phyloP scores from a whole-genome alignment of 2,113 vertebrate species.

The Oplegnathus fasciatus region DNA sequence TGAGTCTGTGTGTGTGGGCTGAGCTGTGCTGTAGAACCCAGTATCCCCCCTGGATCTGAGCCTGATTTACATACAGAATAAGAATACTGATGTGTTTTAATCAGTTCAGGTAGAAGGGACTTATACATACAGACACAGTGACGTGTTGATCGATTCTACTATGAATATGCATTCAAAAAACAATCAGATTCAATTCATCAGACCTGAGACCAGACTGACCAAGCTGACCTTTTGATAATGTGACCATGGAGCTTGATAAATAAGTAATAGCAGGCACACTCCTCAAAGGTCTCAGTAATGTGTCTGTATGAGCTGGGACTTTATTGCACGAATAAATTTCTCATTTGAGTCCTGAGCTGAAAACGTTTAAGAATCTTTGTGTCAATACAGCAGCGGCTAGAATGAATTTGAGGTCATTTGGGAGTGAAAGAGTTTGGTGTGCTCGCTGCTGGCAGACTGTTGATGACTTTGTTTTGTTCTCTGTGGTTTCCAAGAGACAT shows the following conservation, averaged over 20 bases:
- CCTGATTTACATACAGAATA: conserved; percentile 13
- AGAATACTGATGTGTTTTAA: conserved; percentile 16
- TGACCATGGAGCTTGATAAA: conserved; percentile 18
- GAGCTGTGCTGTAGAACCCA: background rate
- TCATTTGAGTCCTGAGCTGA: conserved; percentile 41
- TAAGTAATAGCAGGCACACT: conserved; percentile 2
- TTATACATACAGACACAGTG: background rate
- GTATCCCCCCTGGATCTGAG: background rate
- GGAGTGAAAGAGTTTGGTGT: conserved; percentile 46
- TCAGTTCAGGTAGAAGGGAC: background rate
- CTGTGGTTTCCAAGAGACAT: conserved; percentile 60
- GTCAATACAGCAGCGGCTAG: background rate
- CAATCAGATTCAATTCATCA: background rate
- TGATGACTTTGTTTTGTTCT: conserved; percentile 73
- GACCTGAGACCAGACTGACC: conserved; percentile 14
- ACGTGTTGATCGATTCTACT: conserved; percentile 1
- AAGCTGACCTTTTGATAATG: conserved; percentile 30
- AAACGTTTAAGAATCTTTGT: conserved; percentile 35
- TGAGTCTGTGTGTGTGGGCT: conserved; percentile 1
- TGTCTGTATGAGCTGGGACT: conserved; percentile 35
- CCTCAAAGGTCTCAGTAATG: conserved; percentile 42
- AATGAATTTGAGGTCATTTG: conserved; percentile 46
- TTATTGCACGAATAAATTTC: conserved; percentile 57
- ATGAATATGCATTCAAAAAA: conserved; percentile 20
- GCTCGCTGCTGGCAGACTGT: conserved; percentile 30